Evolutionary conservation across 2,797 vertebrate species (phyloP).

Genomic region (Craterocephalus amniculus): DNA sequence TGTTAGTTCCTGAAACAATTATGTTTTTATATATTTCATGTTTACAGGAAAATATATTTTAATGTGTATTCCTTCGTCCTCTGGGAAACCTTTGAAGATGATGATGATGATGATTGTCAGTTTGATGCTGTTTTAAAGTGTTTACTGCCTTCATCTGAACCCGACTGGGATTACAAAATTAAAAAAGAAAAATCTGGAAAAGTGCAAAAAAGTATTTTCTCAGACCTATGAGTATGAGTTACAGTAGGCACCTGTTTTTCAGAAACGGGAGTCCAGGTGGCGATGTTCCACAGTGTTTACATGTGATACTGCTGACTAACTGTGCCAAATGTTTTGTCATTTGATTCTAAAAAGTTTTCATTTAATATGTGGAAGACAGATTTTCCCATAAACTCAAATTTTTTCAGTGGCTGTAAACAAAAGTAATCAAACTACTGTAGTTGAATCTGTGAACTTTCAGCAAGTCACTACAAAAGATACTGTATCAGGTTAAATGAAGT

Average conservation of each 20-base stretch:
- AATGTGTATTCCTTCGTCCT: too few species aligned
- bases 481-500: too few species aligned
- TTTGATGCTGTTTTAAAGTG: not conserved
- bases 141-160: not conserved
- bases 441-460: too few species aligned
- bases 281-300: not conserved
- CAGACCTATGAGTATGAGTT: too few species aligned
- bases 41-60: not conserved
- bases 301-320: not conserved
- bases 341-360: not conserved
- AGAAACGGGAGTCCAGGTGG: not conserved
- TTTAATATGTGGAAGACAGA: too few species aligned
- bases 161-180: not conserved
- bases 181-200: not conserved
- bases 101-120: too few species aligned
- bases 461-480: too few species aligned
- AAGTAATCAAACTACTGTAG: not conserved
- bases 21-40: not conserved
- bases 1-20: not conserved
- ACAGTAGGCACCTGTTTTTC: not conserved
- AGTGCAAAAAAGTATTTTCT: not conserved
- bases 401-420: not conserved
- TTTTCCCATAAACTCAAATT: too few species aligned
- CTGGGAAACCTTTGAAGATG: too few species aligned
- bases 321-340: not conserved